Conservation (phyloP, 2,113 vertebrate genomes). For the Reinhardtius hippoglossoides region DNA sequence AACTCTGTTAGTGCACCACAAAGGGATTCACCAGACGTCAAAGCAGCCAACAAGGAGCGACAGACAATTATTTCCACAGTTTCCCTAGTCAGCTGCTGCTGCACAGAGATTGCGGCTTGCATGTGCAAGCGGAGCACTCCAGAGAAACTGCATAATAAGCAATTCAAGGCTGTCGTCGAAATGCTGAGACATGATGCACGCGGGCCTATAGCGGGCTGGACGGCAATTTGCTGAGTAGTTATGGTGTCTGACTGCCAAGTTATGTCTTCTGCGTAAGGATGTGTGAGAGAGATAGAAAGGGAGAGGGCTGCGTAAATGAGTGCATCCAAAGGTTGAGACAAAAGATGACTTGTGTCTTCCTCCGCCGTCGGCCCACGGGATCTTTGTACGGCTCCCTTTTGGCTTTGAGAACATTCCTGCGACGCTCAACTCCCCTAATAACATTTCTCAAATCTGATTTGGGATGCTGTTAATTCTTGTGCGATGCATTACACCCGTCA, state of each 20-base stretch:
- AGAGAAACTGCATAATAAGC: conserved; percentile 74
- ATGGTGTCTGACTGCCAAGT: conserved; percentile 64
- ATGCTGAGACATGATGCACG: conserved; percentile 61
- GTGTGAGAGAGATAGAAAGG: background rate
- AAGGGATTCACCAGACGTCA: conserved; percentile 70
- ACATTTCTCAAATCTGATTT: background rate
- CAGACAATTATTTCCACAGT: conserved; percentile 75
- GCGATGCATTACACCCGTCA: background rate
- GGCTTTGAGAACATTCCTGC: background rate
- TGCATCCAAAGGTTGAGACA: conserved; percentile 47
- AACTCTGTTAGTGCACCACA: conserved; percentile 60
- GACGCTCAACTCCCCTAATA: conserved; percentile 3
- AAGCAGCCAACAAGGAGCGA: conserved; percentile 71
- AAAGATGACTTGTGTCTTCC: conserved; percentile 44
- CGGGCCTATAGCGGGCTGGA: conserved; percentile 54
- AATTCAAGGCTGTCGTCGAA: conserved; percentile 66
- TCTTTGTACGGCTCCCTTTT: conserved; percentile 21
- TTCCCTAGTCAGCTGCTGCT: conserved; percentile 71
- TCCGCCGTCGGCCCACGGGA: background rate
- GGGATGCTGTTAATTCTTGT: background rate
- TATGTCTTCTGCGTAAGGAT: conserved; percentile 16
- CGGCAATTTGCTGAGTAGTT: conserved; percentile 74
- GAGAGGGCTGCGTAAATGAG: conserved; percentile 5
- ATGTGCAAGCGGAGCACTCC: conserved; percentile 70
- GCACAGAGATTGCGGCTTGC: conserved; percentile 63